phyloP scores from a whole-genome alignment of 2,797 vertebrate genomes.

The Neopelma chrysocephalum region DNA sequence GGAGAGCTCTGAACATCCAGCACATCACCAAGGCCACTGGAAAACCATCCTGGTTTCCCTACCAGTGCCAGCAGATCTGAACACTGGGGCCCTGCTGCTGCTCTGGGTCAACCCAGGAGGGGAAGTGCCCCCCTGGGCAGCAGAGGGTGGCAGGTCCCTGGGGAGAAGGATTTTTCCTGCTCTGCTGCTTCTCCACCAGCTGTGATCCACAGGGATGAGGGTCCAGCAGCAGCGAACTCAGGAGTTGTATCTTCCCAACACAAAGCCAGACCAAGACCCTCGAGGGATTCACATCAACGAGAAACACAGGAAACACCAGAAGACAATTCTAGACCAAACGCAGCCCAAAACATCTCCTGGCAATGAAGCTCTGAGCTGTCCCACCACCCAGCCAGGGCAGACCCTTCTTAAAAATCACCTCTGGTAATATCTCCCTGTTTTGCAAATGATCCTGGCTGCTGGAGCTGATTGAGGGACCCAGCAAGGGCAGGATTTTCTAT shows the following conservation, averaged over 20 bases:
- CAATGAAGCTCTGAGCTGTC: neutral
- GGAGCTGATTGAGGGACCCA: neutral
- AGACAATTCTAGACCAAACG: neutral
- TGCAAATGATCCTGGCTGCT: neutral
- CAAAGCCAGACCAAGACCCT: neutral
- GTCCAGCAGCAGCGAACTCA: neutral
- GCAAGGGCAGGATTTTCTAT: neutral
- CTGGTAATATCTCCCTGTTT: neutral
- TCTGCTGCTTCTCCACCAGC: neutral
- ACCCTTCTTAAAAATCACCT: neutral
- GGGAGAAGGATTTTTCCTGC: neutral
- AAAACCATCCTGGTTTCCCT: neutral
- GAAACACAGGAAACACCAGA: neutral
- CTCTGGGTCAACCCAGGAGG: neutral
- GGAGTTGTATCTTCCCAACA: neutral
- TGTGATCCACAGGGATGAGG: accelerated
- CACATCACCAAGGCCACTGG: neutral
- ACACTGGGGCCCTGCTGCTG: neutral
- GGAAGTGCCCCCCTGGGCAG: accelerated
- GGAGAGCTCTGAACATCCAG: neutral
- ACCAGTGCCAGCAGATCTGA: too few relatives aligned
- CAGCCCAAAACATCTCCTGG: accelerated
- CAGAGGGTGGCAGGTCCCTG: neutral
- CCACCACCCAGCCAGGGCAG: neutral
- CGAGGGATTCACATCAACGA: neutral